Base-by-base conservation (phyloP, 2,888 invertebrate species). In the Bugulina stolonifera region DNA sequence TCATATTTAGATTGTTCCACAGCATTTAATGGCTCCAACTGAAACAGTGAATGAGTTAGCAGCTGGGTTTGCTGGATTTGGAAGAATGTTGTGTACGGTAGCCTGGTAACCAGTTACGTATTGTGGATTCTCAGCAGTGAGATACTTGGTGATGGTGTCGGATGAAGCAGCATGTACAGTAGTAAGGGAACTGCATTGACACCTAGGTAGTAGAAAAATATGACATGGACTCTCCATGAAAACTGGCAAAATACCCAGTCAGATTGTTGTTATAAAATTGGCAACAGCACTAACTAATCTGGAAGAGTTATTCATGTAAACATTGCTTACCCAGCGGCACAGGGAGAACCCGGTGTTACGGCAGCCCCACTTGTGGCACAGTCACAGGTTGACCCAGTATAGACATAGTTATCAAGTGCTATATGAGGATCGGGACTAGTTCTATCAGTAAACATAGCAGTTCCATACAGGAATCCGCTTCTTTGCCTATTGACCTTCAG, bases 101-200 rank as follows among this genome's bases (percentile, higher is more conserved):
- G 32, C n/a, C 5, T 64, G 64, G 64, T 64, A 64, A 32, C 27
- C 32, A n/a, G 64, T 64, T 2, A 64, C 64, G 32, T 32, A 64
- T 3, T 14, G 27, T 5, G 64, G 64, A 14, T 27, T 64, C 18
- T 34, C 64, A 32, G 64, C 14, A 5, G 64, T 64, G 2, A 64
- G n/a, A 32, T 64, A 64, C 32, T 64, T 64, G 32, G 64, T 64
- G 5, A 64, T 64, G n/a, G 64, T 64, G 64, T 64, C 64, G 18
- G 10, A 10, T 27, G 64, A 10, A 29, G 64, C 64, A n/a, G 64
- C 32, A 2, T 2, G 3, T 25, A 32, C 32, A 1, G 29, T 32
- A 5, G 14, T 32, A 10, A 32, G 1, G 3, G 5, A 29, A 29
- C 29, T 64, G 32, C 64, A 64, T 64, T 22, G 25, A 34, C 64